These are phyloP conservation scores for Drosophila ustulata DNA, from an alignment of 2,888 invertebrate species.

Conservation along the genomic window DNA sequence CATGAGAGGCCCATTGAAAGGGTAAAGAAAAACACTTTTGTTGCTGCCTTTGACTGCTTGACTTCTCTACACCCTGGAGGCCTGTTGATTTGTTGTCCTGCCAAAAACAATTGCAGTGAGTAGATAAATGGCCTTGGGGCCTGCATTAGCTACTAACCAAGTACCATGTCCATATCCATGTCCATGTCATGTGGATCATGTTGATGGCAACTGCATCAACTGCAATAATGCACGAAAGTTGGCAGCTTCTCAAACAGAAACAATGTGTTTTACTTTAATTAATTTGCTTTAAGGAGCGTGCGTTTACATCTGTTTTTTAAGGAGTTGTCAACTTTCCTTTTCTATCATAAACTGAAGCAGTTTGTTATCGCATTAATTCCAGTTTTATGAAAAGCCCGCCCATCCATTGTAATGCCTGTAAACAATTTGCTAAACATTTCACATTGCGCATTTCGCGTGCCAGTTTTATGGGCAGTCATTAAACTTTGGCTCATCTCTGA, in stretches of 20 bases:
- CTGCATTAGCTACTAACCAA: constrained; percentile 34
- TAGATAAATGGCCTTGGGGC: constrained; percentile 63
- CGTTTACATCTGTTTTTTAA: neutral
- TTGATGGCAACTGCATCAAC: constrained; percentile 11
- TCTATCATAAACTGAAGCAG: neutral
- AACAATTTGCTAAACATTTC: constrained; percentile 41
- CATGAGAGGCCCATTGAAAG: constrained; percentile 24
- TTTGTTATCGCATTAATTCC: constrained; percentile 1
- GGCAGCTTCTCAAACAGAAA: neutral
- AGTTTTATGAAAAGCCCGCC: constrained; percentile 1
- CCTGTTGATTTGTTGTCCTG: constrained; percentile 68
- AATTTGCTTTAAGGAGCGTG: neutral
- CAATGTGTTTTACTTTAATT: constrained; percentile 11
- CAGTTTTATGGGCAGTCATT: constrained; percentile 38
- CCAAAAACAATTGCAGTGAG: constrained; percentile 69
- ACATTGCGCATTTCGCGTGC: constrained; percentile 6
- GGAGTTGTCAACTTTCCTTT: neutral
- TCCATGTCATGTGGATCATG: constrained; percentile 29
- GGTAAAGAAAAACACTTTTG: constrained; percentile 45
- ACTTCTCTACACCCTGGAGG: constrained; percentile 59
- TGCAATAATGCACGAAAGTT: constrained; percentile 35
- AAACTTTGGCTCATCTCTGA: constrained; percentile 36
- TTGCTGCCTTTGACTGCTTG: constrained; percentile 58
- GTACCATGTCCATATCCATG: neutral
- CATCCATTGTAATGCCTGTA: neutral